Conservation (phyloP, 2,888 invertebrate species). For the Sinotaia quadrata region DNA sequence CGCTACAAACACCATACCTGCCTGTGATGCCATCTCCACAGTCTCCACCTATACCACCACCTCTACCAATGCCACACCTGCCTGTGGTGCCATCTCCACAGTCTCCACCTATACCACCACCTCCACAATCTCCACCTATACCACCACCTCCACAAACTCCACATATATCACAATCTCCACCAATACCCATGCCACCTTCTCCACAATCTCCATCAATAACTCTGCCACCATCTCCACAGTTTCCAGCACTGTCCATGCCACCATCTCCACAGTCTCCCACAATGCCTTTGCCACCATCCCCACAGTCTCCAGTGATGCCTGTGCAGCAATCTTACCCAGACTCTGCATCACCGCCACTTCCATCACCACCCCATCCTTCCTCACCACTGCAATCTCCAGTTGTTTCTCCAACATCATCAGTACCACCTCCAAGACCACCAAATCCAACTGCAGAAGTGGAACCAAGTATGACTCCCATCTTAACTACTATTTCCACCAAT, state of each 20-base stretch:
- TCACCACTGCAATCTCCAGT: not conserved
- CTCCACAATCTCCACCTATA: not conserved
- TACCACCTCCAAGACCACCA: slow-evolving; percentile 3
- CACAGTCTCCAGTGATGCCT: not conserved
- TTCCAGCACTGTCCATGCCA: not conserved
- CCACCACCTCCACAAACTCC: not conserved
- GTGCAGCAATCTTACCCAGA: not conserved
- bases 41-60: not conserved
- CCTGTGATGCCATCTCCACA: not conserved
- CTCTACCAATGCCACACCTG: not conserved
- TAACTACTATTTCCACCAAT: slow-evolving; percentile 24
- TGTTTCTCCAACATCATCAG: not conserved
- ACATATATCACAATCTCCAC: not conserved
- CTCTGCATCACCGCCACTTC: not conserved
- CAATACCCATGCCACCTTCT: not conserved
- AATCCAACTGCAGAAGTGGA: slow-evolving; percentile 19
- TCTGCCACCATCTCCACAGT: slow-evolving; percentile 10
- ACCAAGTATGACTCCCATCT: slow-evolving; percentile 1
- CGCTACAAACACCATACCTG: not conserved
- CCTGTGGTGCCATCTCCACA: not conserved
- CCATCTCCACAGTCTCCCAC: no score
- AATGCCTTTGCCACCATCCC: slow-evolving; percentile 11
- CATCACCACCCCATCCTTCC: not conserved
- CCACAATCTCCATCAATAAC: no score
- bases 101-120: not conserved